Evolutionary conservation across 1,140 invertebrate species (phyloP).

Genomic region (Riptortus pedestris): DNA sequence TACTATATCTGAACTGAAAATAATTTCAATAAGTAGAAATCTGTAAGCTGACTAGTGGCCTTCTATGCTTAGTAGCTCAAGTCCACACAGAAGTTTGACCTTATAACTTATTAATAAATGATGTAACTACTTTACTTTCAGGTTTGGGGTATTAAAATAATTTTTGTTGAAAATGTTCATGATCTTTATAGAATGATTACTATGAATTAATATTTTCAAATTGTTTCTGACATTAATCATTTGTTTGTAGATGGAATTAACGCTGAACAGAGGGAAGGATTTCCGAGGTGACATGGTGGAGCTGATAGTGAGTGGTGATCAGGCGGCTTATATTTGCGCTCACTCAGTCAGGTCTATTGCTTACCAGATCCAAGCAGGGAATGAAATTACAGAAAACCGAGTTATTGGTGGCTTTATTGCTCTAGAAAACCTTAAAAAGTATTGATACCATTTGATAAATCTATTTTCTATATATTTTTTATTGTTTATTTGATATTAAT

Average conservation of each 20-base stretch:
- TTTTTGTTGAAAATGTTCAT: too few relatives aligned
- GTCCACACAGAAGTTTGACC: too few relatives aligned
- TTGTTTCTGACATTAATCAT: not conserved
- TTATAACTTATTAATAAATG: too few relatives aligned
- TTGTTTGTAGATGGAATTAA: constrained; percentile 28
- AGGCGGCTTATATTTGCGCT: constrained; percentile 38
- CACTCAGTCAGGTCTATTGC: constrained; percentile 35
- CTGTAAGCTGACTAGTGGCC: too few relatives aligned
- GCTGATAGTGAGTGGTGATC: constrained; percentile 34
- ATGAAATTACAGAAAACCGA: constrained; percentile 37
- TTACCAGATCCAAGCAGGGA: constrained; percentile 39
- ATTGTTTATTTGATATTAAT: constrained; percentile 18
- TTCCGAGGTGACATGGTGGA: constrained; percentile 38
- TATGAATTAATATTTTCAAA: not conserved
- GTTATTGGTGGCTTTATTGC: constrained; percentile 36
- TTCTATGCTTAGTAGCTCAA: too few relatives aligned
- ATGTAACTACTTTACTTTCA: too few relatives aligned
- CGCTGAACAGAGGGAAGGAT: constrained; percentile 40
- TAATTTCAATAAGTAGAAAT: too few relatives aligned
- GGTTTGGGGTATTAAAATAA: too few relatives aligned
- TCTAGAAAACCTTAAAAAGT: constrained; percentile 37
- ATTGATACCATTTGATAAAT: too few relatives aligned
- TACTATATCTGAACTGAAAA: too few relatives aligned
- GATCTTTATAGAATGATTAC: too few relatives aligned
- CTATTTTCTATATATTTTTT: constrained; percentile 8